A percentile compares a stretch with the other conserved stretches of the same genome.
Evolutionary conservation across 1,140 invertebrate species (phyloP).

Genomic region (Mamestra configurata): DNA sequence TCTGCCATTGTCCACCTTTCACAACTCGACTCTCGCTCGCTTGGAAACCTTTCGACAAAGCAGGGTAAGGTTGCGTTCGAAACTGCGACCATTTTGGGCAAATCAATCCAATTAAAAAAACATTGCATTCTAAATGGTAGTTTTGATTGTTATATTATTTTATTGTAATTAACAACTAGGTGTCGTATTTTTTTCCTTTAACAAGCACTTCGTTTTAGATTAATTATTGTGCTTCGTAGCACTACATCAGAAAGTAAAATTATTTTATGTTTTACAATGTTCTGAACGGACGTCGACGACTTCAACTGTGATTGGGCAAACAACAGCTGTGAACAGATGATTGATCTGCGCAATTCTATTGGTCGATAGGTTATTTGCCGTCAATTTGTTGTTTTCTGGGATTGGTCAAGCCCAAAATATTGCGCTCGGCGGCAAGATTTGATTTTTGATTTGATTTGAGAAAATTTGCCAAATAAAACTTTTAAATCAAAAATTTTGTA

Average conservation of each 20-base stretch:
- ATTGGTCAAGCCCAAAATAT: background rate
- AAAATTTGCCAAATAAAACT: background rate
- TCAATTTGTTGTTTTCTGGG: background rate
- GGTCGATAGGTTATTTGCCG: background rate
- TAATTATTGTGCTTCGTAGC: background rate
- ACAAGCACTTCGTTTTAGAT: background rate
- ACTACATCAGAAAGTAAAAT: background rate
- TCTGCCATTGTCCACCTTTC: constrained; percentile 66
- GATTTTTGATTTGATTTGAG: too few relatives aligned
- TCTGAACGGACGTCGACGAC: constrained; percentile 44
- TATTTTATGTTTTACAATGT: background rate
- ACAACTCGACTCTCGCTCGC: constrained; percentile 54
- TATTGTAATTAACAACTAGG: background rate
- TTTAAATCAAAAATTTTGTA: background rate
- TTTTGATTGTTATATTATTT: background rate
- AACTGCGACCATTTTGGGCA: background rate
- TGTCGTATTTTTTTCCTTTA: background rate
- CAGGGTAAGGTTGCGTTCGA: constrained; percentile 40
- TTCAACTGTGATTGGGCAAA: constrained; percentile 41
- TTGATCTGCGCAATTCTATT: constrained; percentile 33
- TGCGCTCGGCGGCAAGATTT: constrained; percentile 10
- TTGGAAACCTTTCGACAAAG: constrained; percentile 41
- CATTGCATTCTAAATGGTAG: background rate
- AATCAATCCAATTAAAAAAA: background rate
- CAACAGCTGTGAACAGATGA: constrained; percentile 55